Base-by-base conservation (phyloP, 2,888 invertebrate genomes). In the Odontocolon sp. region DNA sequence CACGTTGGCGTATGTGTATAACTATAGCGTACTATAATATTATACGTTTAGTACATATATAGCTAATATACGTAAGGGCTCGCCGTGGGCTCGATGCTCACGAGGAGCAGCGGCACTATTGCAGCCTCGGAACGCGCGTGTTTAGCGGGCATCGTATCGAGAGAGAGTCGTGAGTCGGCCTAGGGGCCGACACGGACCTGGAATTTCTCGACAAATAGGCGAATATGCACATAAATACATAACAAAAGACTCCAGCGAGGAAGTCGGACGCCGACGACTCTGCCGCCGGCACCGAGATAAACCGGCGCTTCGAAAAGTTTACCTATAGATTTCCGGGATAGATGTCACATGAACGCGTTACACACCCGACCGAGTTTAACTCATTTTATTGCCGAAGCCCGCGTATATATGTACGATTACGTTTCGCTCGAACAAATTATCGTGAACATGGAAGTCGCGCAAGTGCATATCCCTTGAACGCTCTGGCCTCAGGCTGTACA, bases 141-240 rank as follows among this genome's bases (percentile, higher is more conserved):
- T 40, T 40, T 40, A 45, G 56, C 28, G 14, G 59, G 66, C 21
- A 64, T 47, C 28, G 50, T n/a, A 66, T 36, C 38, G 63, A 54
- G 42, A 82, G 63, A 81, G 80, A 83, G 81, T 85, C 85, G 85
- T 85, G 86, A 85, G 83, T 28, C 80, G 80, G 75, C 82, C 84
- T 83, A 84, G 83, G 86, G 69, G 80, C 80, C 84, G 81, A 86
- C 86, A 86, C 80, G 82, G 56, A 76, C 69, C 79, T 81, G 86
- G 86, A 86, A 86, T 86, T 86, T 85, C 86, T 85, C 85, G 85
- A 86, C 86, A 86, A 86, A 86, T 86, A 85, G 85, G 83, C 83
- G 85, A 86, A 86, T 86, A 85, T 86, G 86, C 85, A 82, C 86
- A 86, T 86, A 86, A 86, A 86, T 85, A 86, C 84, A 83, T 85